Evolutionary conservation across 2,888 invertebrate species (phyloP).

Genomic region (Lysandra bellargus): DNA sequence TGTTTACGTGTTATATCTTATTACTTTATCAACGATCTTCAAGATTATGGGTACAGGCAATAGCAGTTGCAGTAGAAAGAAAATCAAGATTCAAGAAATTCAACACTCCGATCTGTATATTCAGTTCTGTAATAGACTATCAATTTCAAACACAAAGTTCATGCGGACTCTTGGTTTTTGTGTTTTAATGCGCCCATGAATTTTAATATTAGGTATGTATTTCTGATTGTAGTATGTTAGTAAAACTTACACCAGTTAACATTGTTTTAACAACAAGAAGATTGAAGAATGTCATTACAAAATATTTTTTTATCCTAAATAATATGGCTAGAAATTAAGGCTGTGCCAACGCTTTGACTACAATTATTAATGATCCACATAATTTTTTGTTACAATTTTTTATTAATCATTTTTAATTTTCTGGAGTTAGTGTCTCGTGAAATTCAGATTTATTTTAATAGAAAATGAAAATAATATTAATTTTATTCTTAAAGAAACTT

Average conservation of each 20-base stretch:
- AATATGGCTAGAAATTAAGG: not conserved
- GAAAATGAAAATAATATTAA: no score
- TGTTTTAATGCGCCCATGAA: no score
- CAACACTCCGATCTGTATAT: not conserved
- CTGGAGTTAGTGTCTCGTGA: no score
- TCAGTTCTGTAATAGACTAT: not conserved
- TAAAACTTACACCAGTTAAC: not conserved
- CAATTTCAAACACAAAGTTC: not conserved
- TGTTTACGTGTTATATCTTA: constrained; percentile 20
- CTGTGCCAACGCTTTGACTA: not conserved
- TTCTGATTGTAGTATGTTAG: not conserved
- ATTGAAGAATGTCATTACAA: not conserved
- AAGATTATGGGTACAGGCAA: not conserved
- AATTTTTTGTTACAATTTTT: not conserved
- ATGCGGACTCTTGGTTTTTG: no score
- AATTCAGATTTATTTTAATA: no score
- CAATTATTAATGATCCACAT: not conserved
- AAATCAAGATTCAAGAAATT: no score
- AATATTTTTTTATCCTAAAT: no score
- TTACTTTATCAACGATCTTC: not conserved
- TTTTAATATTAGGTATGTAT: not conserved
- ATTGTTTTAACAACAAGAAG: not conserved
- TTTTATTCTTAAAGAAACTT: no score
- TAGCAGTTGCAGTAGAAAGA: no score
- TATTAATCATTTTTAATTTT: no score